Evolutionary conservation across 2,113 vertebrate genomes (phyloP).

Genomic region (Protobothrops mucrosquamatus): DNA sequence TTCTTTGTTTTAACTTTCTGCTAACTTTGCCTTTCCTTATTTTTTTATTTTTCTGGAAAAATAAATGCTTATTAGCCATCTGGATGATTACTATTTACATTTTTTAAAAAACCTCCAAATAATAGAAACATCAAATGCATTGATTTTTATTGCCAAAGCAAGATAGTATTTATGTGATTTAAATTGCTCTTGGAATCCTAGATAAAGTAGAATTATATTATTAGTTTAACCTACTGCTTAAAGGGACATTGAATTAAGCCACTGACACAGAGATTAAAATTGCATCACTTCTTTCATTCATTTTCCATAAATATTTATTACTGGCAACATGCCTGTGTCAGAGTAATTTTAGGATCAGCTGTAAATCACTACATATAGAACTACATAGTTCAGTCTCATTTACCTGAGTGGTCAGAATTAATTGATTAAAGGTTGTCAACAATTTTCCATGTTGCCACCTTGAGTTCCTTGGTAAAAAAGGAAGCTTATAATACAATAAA

Average conservation of each 20-base stretch:
- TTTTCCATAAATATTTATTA: constrained; percentile 5
- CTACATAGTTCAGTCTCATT: not conserved
- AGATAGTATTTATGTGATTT: not conserved
- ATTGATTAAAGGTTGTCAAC: not conserved
- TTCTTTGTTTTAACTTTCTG: not conserved
- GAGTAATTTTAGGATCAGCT: not conserved
- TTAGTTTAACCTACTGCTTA: not conserved
- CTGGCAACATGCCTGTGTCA: constrained; percentile 18
- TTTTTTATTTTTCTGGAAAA: not conserved
- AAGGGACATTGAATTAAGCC: not conserved
- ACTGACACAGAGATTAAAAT: constrained; percentile 7
- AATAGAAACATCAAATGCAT: not conserved
- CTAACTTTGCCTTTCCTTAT: not conserved
- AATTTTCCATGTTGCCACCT: not conserved
- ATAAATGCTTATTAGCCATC: not conserved
- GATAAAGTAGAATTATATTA: not conserved
- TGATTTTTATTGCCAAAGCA: not conserved
- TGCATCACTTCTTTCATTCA: not conserved
- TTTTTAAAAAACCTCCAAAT: not conserved
- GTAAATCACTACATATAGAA: constrained; percentile 1
- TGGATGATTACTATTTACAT: not conserved
- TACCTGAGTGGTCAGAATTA: not conserved
- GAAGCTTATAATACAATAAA: not conserved
- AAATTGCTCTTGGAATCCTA: not conserved
- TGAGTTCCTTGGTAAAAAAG: not conserved